Conservation (phyloP, 2,888 invertebrate species). For the Drosophila yooni region DNA sequence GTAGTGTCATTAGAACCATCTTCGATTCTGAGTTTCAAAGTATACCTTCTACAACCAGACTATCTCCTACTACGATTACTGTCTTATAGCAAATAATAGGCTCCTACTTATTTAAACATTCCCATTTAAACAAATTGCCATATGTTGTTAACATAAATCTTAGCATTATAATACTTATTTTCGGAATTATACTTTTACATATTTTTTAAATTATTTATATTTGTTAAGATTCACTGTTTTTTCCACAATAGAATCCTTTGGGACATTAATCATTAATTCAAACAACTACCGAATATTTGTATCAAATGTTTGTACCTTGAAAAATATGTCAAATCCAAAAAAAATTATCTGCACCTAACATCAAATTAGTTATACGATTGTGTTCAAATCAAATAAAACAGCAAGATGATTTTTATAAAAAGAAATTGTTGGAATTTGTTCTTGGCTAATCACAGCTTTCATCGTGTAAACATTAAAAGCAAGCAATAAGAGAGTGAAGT, state of each 20-base stretch:
- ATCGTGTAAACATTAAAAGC: not conserved
- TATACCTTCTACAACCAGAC: constrained; percentile 20
- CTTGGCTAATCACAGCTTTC: not conserved
- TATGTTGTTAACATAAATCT: constrained; percentile 43
- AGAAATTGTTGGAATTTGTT: not conserved
- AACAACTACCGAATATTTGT: constrained; percentile 77
- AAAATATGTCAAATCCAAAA: constrained; percentile 6
- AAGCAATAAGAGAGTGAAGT: constrained; percentile 4
- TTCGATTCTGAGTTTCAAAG: constrained; percentile 44
- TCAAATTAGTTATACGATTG: constrained; percentile 61
- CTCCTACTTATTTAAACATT: constrained; percentile 50
- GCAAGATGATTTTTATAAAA: constrained; percentile 62
- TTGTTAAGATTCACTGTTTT: constrained; percentile 3
- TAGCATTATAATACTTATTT: constrained; percentile 36
- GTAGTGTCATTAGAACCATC: constrained; percentile 79
- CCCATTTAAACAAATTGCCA: constrained; percentile 58
- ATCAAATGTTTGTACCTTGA: constrained; percentile 80
- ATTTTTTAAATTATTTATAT: constrained; percentile 62
- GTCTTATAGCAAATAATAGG: constrained; percentile 63
- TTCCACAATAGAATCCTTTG: constrained; percentile 12
- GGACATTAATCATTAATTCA: constrained; percentile 36
- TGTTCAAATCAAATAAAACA: constrained; percentile 72
- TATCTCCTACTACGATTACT: constrained; percentile 8
- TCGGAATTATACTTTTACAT: constrained; percentile 36
- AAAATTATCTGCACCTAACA: constrained; percentile 48